Evolutionary conservation across 2,797 vertebrate genomes (phyloP), one percentile per base, ranked within the genome.

Genomic region (Anisognathus igniventris): DNA sequence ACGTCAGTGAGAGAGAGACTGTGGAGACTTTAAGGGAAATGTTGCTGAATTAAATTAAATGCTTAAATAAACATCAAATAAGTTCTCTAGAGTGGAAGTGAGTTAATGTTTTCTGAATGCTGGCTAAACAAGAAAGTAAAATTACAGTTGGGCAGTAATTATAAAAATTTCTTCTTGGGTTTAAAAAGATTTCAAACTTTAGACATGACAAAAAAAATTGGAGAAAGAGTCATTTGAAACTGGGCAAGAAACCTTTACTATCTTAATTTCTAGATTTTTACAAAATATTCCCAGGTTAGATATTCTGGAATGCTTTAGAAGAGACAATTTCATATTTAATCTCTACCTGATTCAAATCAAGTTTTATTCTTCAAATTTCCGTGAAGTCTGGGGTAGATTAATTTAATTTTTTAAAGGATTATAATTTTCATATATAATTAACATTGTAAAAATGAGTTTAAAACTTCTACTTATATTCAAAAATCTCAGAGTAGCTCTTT

Each of bases 41-140:
- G 81, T 51, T 89, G 37, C 61, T 62, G 72, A 96, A 93, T 91
- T 93, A 95, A 89, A 95, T 95, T 67, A 87, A 77, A 66, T 94
- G 51, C 74, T 94, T 92, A 94, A 93, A 83, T 94, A 95, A 94
- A 92, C 84, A 86, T 91, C 68, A 92, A 72, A 48, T 72, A 93
- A 89, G 20, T 91, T 93, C 42, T 92, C 31, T 62, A 45, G 76
- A 86, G 68, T 94, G 75, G 78, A 93, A 95, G 37, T 62, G 57
- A 95, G 72, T 89, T 94, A 79, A 73, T 68, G 44, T 86, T 89
- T 95, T 93, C 35, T 83, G 81, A 93, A 91, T 72, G 9, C 62
- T 92, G 88, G 45, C 50, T 91, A 83, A 86, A 77, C 54, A 91
- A 76, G 60, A 88, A 92, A 84, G 60, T 66, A 56, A 90, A 42